A percentile compares a stretch with the other conserved stretches of the same genome.
phyloP scores from a whole-genome alignment of 1,140 invertebrate species.

The Oncopeltus fasciatus region DNA sequence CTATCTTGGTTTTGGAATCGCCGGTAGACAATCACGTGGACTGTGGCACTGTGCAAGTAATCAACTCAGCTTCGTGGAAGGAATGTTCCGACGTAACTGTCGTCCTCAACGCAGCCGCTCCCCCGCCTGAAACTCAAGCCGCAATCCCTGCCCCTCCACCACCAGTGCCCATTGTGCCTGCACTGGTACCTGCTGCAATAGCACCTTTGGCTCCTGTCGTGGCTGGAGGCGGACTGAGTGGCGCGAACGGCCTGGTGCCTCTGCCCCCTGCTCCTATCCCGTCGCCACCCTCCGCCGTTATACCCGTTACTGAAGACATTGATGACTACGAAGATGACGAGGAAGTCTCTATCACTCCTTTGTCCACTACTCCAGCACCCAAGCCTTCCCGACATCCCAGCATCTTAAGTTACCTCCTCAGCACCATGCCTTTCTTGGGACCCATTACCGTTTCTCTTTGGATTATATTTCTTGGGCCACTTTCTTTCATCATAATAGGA shows the following conservation, averaged over 20 bases:
- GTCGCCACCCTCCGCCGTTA: neutral
- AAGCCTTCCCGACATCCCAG: neutral
- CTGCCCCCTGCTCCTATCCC: neutral
- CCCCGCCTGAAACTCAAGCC: slow-evolving; percentile 4
- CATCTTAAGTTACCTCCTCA: slow-evolving; percentile 21
- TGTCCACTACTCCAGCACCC: neutral
- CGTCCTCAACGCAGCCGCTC: slow-evolving; percentile 17
- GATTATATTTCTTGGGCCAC: slow-evolving; percentile 27
- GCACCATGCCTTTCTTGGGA: slow-evolving; percentile 24
- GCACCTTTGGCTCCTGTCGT: neutral
- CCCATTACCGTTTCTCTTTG: slow-evolving; percentile 26
- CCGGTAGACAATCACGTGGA: neutral
- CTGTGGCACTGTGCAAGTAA: slow-evolving; percentile 10
- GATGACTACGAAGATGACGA: slow-evolving; percentile 9
- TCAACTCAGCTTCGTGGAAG: slow-evolving; percentile 5
- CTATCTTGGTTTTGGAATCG: slow-evolving; percentile 22
- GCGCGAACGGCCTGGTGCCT: neutral
- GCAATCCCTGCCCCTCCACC: neutral
- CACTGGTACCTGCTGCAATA: slow-evolving; percentile 6
- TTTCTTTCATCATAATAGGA: slow-evolving; percentile 26
- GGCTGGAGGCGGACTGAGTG: neutral
- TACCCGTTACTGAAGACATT: neutral
- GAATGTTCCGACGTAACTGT: slow-evolving; percentile 13
- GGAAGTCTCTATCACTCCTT: neutral
- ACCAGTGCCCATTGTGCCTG: too few species aligned